Percentiles rank a stretch among this genome's conserved stretches.
Evolutionary conservation across 1,140 invertebrate species (phyloP).

Genomic region (Delia radicum): DNA sequence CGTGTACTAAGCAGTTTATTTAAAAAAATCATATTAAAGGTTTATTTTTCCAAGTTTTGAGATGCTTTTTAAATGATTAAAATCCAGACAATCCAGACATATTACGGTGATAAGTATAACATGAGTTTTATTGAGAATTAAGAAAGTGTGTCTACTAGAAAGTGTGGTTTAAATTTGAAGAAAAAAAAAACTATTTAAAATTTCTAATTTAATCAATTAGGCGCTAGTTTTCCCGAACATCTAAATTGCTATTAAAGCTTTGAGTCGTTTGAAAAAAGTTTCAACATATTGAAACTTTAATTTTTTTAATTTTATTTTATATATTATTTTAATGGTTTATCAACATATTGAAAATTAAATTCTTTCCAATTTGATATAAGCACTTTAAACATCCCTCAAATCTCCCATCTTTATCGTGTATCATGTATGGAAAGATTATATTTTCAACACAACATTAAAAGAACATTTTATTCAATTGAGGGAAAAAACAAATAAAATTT

Average conservation of each 20-base stretch:
- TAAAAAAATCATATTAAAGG: neutral
- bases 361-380: too few species aligned
- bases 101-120: neutral
- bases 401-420: neutral
- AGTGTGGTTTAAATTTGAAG: too few species aligned
- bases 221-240: too few species aligned
- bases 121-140: neutral
- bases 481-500: slow-evolving; percentile 31
- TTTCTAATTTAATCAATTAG: too few species aligned
- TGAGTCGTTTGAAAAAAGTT: too few species aligned
- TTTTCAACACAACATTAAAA: slow-evolving; percentile 28
- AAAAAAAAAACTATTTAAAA: too few species aligned
- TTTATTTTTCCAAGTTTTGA: neutral
- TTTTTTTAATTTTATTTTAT: neutral
- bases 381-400: neutral
- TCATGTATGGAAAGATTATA: neutral
- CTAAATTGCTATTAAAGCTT: too few species aligned
- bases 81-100: neutral
- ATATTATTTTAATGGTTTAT: too few species aligned
- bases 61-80: slow-evolving; percentile 2
- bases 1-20: slow-evolving; percentile 4
- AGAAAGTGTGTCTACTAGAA: too few species aligned
- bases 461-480: slow-evolving; percentile 54
- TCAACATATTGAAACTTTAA: neutral
- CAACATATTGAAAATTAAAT: too few species aligned